Evolutionary conservation across 2,797 vertebrate genomes (phyloP), one percentile per base, ranked within the genome.

Genomic region (Brachyalestes nurse): DNA sequence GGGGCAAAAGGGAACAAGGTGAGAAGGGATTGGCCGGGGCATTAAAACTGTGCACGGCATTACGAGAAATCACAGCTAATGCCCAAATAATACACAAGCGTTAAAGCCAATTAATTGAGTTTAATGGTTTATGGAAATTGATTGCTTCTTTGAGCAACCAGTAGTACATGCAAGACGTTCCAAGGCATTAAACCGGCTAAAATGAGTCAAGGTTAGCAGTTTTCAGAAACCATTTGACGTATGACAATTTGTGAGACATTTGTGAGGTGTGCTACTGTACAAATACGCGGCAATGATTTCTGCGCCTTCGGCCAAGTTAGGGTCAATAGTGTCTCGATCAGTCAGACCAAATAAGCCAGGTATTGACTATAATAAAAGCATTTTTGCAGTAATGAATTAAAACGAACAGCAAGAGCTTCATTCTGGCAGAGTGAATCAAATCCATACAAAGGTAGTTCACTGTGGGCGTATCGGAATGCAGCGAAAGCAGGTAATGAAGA

Each of bases 1-100:
- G 87, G 89, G 91, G 90, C 53, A 92, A 92, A 91, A 85, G 89
- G 80, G 85, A 88, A 90, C 28, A 19, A 51, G 60, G 62, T 64
- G 71, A 64, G 60, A 19, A 64, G 10, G 74, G 47, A 73, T 38
- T 28, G 71, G 62, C 53, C 28, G 14, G 75, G 61, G 62, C 45
- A 76, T 64, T 45, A 14, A 17, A 66, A 66, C 61, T 28, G 5
- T 21, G 19, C 10, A 8, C 42, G 19, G 71, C n/a, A 73, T 42
- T 73, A 60, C 7, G 19, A 12, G 38, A 60, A 58, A 57, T 72
- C 55, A 57, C 23, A 38, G n/a, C 16, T 58, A 74, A 73, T n/a
- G 19, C 53, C 19, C 55, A 58, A 16, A 60, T 5, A 51, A 70
- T 23, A 16, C 34, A 60, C 12, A 55, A 28, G 51, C n/a, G 16